A percentile compares a stretch with the other conserved stretches of the same genome.
These are phyloP conservation scores for Chaetura pelagica DNA, from an alignment of 2,113 vertebrate genomes.

Conservation along the genomic window DNA sequence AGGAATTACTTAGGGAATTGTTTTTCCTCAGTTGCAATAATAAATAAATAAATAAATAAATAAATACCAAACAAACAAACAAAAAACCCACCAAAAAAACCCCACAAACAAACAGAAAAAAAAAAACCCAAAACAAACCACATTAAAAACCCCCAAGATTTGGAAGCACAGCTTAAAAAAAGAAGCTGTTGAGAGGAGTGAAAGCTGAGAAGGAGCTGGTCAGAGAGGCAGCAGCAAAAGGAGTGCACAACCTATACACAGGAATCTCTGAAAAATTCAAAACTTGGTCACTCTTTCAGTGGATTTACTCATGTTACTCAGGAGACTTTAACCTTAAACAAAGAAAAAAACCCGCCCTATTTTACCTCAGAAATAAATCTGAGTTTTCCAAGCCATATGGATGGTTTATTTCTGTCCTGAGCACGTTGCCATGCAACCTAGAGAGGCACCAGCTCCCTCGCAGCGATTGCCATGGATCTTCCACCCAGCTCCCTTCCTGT, in stretches of 20 bases:
- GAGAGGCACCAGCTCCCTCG: background rate
- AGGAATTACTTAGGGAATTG: background rate
- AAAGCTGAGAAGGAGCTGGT: background rate
- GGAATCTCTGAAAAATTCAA: background rate
- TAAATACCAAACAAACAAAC: too few species aligned
- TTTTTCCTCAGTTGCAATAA: background rate
- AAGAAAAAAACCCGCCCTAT: background rate
- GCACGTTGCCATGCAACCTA: background rate
- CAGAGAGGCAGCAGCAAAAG: background rate
- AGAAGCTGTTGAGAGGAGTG: rapidly evolving
- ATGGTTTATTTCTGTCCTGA: background rate
- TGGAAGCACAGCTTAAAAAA: background rate
- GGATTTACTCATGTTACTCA: background rate
- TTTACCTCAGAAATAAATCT: background rate
- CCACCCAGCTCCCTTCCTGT: background rate
- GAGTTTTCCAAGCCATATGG: background rate
- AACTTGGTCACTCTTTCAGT: background rate
- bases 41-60: too few species aligned
- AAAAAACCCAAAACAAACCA: too few species aligned
- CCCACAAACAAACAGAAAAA: too few species aligned
- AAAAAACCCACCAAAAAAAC: too few species aligned
- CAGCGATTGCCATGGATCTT: background rate
- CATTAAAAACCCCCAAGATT: rapidly evolving
- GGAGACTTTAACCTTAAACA: background rate
- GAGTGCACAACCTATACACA: rapidly evolving